These are phyloP conservation scores for Diachasma alloeum DNA, from an alignment of 1,140 invertebrate genomes.

Conservation along the genomic window DNA sequence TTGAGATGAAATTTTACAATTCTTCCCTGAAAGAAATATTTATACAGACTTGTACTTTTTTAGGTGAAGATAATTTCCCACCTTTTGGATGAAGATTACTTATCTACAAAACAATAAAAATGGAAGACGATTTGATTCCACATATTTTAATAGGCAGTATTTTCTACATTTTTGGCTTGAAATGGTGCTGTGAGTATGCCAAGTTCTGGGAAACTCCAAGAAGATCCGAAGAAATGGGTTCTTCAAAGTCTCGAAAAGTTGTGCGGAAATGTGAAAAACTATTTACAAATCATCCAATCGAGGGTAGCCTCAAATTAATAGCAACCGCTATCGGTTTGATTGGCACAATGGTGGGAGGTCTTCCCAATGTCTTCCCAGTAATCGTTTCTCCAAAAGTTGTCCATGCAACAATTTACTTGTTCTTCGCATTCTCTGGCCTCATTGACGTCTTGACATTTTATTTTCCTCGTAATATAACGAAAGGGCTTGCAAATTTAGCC, in stretches of 20 bases:
- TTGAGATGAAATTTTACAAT: too few species aligned
- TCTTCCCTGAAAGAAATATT: too few species aligned
- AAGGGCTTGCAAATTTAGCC: conserved; percentile 52
- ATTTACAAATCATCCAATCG: conserved; percentile 44
- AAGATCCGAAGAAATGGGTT: conserved; percentile 34
- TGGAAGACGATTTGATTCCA: conserved; percentile 37
- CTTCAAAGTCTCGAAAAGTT: conserved; percentile 26
- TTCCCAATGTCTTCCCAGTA: conserved; percentile 40
- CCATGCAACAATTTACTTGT: conserved; percentile 60
- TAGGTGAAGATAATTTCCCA: too few species aligned
- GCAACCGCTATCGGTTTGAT: conserved; percentile 48
- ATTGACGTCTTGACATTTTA: conserved; percentile 60
- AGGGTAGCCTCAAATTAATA: conserved; percentile 51
- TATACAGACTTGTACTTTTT: too few species aligned
- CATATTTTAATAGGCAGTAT: conserved; percentile 49
- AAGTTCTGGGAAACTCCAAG: conserved; percentile 40
- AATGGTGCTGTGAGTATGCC: conserved; percentile 56
- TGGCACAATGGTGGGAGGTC: conserved; percentile 44
- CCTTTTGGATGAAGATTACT: too few species aligned
- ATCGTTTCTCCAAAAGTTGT: conserved; percentile 53
- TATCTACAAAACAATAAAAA: neutral
- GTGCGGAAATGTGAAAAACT: conserved; percentile 38
- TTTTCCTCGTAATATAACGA: conserved; percentile 51
- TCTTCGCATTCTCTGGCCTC: conserved; percentile 61
- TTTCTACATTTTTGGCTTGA: conserved; percentile 53